phyloP scores from a whole-genome alignment of 2,888 invertebrate genomes.

The Athalia circularis region DNA sequence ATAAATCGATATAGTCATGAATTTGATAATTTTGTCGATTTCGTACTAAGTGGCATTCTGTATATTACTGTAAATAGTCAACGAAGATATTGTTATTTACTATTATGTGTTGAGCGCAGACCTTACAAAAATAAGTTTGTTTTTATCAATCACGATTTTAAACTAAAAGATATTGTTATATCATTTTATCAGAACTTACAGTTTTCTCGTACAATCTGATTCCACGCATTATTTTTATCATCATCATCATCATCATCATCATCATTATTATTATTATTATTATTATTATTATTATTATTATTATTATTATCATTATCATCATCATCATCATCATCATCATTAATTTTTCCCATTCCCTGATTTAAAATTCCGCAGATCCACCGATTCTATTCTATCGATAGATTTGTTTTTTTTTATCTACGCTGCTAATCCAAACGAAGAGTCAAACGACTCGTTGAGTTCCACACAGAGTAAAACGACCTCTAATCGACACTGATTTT shows the following conservation, averaged over 20 bases:
- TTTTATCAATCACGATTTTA: slow-evolving; percentile 14
- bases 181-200: not conserved
- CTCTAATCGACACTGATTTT: too few relatives aligned
- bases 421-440: slow-evolving; percentile 6
- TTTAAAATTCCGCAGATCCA: not conserved
- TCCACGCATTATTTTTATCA: too few relatives aligned
- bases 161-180: slow-evolving; percentile 21
- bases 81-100: slow-evolving; percentile 48
- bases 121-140: slow-evolving; percentile 51
- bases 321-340: too few relatives aligned
- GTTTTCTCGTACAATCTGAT: not conserved
- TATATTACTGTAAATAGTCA: slow-evolving; percentile 44
- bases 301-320: too few relatives aligned
- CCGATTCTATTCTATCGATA: too few relatives aligned
- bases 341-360: not conserved
- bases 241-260: too few relatives aligned
- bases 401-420: not conserved
- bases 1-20: slow-evolving; percentile 1
- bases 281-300: too few relatives aligned
- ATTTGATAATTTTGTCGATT: slow-evolving; percentile 12
- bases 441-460: not conserved
- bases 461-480: too few relatives aligned
- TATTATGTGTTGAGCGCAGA: slow-evolving; percentile 57
- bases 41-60: slow-evolving; percentile 42
- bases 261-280: too few relatives aligned